Base-by-base conservation (phyloP, 2,797 vertebrate genomes). In the Eidolon dupreanum region DNA sequence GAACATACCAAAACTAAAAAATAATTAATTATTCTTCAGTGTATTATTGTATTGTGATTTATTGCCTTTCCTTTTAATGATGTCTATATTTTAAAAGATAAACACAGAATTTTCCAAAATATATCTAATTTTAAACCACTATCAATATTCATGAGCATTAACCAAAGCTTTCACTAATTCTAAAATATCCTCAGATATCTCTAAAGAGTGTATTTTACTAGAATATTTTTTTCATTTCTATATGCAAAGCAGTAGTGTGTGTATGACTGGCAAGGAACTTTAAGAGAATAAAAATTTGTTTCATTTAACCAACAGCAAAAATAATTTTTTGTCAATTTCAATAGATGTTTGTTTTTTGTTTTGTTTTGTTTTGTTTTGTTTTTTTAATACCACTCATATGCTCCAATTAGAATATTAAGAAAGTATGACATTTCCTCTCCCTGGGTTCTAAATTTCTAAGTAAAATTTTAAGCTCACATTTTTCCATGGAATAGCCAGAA, bases 241-340 rank as follows among this genome's bases (percentile, higher is more conserved):
- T 53, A 49, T 24, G 88, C 43, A 95, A 82, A 97, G 71, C 61
- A 74, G 10, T n/a, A n/a, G 4, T 92, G 11, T 88, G 11, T 28
- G 26, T 43, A 31, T 57, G 61, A 73, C 26, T 38, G 61, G 5
- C 51, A 92, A 77, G 77, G 15, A 22, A 5, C 31, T 59, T 26
- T 13, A 74, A 81, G 13, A 95, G 7, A 66, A 87, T 16, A 74
- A 66, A 96, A 9, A 82, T 96, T 92, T 75, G 2, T 93, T 98
- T 93, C 63, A 13, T 71, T 83, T 61, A 81, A 33, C 51, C 33
- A 63, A 36, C 26, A 97, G 20, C 22, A 70, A 24, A 43, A 97
- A 95, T 28, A 95, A 55, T 36, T 73, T 92, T 78, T 94, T 33
- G 33, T 95, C 22, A 92, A 1, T 93, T n/a, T 49, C 49, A 70